Conservation (phyloP, 53 echinoderm and acorn worm species). For the Crossaster papposus region DNA sequence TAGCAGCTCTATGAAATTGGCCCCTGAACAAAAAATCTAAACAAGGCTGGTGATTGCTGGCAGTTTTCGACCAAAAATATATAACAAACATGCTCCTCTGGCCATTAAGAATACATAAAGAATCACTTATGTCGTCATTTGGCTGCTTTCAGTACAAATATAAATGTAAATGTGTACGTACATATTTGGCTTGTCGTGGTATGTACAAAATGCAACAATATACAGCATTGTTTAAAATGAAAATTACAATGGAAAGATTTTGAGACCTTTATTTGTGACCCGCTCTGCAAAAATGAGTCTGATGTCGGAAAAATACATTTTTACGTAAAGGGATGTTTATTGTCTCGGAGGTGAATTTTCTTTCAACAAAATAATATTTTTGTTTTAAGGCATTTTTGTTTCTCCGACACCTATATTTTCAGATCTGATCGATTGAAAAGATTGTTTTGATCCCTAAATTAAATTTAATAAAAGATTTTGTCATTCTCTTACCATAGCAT, state of each 20-base stretch:
- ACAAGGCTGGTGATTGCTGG: not conserved
- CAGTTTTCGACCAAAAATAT: conserved; percentile 60
- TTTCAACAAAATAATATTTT: no score
- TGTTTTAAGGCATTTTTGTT: no score
- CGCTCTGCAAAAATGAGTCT: no score
- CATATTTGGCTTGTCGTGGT: conserved; percentile 45
- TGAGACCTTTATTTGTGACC: not conserved
- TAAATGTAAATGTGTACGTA: conserved; percentile 59
- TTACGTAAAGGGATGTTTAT: no score
- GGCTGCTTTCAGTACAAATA: conserved; percentile 41
- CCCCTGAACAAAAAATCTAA: conserved; percentile 7
- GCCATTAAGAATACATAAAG: conserved; percentile 33
- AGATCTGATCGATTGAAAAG: no score
- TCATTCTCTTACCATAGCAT: no score
- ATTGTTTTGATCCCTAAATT: no score
- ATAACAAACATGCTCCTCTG: conserved; percentile 26
- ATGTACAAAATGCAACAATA: conserved; percentile 52
- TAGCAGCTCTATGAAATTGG: no score
- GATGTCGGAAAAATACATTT: no score
- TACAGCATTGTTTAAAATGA: conserved; percentile 16
- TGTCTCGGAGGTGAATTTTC: no score
- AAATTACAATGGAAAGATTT: not conserved
- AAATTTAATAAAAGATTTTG: no score
- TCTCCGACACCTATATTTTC: no score
- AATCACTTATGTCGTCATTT: conserved; percentile 16